Evolutionary conservation across 1,140 invertebrate genomes (phyloP).

Genomic region (Zaprionus inermis): DNA sequence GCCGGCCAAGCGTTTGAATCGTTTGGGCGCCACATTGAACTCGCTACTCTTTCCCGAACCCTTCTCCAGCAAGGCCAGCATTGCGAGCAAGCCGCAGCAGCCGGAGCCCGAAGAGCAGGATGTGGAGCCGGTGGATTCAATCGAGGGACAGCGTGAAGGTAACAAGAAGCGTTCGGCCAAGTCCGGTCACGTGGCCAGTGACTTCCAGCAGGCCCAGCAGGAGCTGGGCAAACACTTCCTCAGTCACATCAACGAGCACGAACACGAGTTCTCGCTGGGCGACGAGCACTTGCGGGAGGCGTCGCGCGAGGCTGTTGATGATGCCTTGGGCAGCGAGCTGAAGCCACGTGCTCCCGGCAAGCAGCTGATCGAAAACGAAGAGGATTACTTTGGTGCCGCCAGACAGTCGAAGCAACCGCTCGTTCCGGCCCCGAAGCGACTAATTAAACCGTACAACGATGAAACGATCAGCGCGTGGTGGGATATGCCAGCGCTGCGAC

Average conservation of each 20-base stretch:
- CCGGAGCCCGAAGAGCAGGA: slow-evolving; percentile 33
- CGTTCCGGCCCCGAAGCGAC: slow-evolving; percentile 20
- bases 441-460: slow-evolving; percentile 29
- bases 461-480: slow-evolving; percentile 68
- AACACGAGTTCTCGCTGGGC: slow-evolving; percentile 45
- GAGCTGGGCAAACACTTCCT: slow-evolving; percentile 71
- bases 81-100: slow-evolving; percentile 24
- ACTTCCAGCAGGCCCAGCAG: slow-evolving; percentile 67
- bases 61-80: slow-evolving; percentile 61
- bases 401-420: background rate
- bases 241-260: slow-evolving; percentile 64
- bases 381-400: slow-evolving; percentile 44
- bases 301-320: slow-evolving; percentile 15
- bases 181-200: slow-evolving; percentile 48
- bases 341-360: slow-evolving; percentile 1
- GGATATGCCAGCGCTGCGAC: slow-evolving; percentile 63
- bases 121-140: slow-evolving; percentile 44
- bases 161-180: slow-evolving; percentile 39
- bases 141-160: slow-evolving; percentile 34
- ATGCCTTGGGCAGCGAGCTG: background rate
- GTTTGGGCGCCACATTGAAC: slow-evolving; percentile 63
- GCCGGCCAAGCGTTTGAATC: slow-evolving; percentile 41
- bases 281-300: slow-evolving; percentile 30
- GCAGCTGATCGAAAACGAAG: slow-evolving; percentile 9
- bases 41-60: slow-evolving; percentile 74